Evolutionary conservation across 1,140 invertebrate species (phyloP).

Genomic region (Penaeus japonicus): DNA sequence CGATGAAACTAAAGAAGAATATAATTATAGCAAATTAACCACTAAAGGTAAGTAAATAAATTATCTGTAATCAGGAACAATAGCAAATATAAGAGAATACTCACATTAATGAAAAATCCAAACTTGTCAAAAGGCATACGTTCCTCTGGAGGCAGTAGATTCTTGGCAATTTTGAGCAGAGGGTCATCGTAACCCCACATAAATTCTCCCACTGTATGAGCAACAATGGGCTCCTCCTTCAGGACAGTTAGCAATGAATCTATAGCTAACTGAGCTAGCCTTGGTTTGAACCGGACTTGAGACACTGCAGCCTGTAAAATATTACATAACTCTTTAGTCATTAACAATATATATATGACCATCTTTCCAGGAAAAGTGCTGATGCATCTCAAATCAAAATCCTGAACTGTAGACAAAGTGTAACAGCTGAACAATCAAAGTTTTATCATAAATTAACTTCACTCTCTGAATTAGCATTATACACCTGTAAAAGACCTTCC

Average conservation of each 20-base stretch:
- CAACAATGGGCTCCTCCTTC: slow-evolving; percentile 89
- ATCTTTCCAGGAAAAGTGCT: background rate
- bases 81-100: slow-evolving; percentile 56
- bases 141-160: slow-evolving; percentile 88
- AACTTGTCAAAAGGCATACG: slow-evolving; percentile 90
- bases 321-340: background rate
- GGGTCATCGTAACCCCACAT: slow-evolving; percentile 95
- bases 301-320: slow-evolving; percentile 70
- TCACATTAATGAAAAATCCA: slow-evolving; percentile 86
- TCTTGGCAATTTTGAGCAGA: slow-evolving; percentile 83
- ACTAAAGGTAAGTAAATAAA: background rate
- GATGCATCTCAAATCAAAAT: background rate
- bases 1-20: too few species aligned
- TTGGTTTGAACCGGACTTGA: slow-evolving; percentile 62
- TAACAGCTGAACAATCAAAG: background rate
- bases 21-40: background rate
- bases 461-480: background rate
- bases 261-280: slow-evolving; percentile 84
- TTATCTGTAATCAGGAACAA: background rate
- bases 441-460: background rate
- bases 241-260: slow-evolving; percentile 87
- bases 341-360: background rate
- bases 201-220: slow-evolving; percentile 84
- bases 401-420: background rate
- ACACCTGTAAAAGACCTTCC: background rate